These are phyloP conservation scores for Spheniscus humboldti DNA, from an alignment of 2,797 vertebrate species.

Conservation along the genomic window DNA sequence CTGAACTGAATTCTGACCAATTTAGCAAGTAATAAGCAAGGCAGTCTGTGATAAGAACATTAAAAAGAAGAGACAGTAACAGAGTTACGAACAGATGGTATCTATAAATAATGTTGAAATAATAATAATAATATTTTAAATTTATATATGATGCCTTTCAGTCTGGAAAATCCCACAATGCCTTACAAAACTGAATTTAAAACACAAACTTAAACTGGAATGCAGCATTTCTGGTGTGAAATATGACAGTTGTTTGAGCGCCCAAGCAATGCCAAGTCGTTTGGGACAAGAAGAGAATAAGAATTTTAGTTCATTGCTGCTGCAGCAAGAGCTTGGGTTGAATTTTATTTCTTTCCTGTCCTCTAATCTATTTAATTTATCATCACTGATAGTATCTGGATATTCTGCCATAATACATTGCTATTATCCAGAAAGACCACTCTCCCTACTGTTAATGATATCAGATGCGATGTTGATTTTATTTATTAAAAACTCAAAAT, in stretches of 20 bases:
- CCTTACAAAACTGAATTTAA: conserved; percentile 37
- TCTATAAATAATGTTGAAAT: conserved; percentile 56
- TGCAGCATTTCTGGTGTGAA: conserved; percentile 38
- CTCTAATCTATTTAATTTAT: conserved; percentile 24
- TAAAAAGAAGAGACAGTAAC: conserved; percentile 55
- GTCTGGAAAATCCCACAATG: conserved; percentile 42
- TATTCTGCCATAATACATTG: neutral
- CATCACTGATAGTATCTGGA: neutral
- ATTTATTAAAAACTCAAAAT: neutral
- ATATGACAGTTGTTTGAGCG: conserved; percentile 50
- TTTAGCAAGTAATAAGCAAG: conserved; percentile 62
- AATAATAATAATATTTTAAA: conserved; percentile 59
- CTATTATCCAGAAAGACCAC: neutral
- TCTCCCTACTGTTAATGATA: neutral
- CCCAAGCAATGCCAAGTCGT: conserved; percentile 37
- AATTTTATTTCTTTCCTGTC: conserved; percentile 20
- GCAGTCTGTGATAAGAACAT: conserved; percentile 38
- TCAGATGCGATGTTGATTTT: neutral
- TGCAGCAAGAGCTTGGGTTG: neutral
- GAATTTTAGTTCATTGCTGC: conserved; percentile 8
- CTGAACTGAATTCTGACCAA: conserved; percentile 57
- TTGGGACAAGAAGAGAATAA: conserved; percentile 46
- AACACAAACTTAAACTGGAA: conserved; percentile 29
- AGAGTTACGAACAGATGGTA: conserved; percentile 44
- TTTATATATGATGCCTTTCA: conserved; percentile 56